A percentile compares a stretch with the other conserved stretches of the same genome.
These are phyloP conservation scores for Cephus pygmeus DNA, from an alignment of 2,888 invertebrate genomes.

Conservation along the genomic window DNA sequence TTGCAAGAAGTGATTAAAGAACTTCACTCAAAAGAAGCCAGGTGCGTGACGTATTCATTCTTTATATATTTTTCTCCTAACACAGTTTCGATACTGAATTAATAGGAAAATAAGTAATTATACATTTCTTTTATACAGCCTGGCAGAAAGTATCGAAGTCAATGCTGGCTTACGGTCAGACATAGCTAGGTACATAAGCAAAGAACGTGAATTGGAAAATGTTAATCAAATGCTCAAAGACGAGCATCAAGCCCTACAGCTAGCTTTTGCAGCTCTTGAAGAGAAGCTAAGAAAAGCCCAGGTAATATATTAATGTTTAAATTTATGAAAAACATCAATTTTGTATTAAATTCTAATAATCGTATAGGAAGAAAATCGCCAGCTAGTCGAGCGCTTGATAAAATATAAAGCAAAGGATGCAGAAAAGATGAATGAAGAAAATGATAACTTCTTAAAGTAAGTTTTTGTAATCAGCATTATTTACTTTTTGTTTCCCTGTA, in stretches of 20 bases:
- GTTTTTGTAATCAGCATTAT: constrained; percentile 49
- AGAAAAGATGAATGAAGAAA: constrained; percentile 96
- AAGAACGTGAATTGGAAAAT: constrained; percentile 81
- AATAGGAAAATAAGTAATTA: too few relatives aligned
- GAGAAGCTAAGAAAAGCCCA: constrained; percentile 87
- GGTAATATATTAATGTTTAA: constrained; percentile 66
- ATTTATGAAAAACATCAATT: background rate
- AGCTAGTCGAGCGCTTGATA: constrained; percentile 87
- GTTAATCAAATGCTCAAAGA: constrained; percentile 90
- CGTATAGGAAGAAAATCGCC: constrained; percentile 85
- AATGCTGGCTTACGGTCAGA: constrained; percentile 79
- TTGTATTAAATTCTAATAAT: background rate
- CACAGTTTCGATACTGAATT: too few relatives aligned
- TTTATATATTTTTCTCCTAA: constrained; percentile 6
- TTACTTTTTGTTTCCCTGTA: too few relatives aligned
- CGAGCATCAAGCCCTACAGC: constrained; percentile 93
- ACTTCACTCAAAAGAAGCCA: constrained; percentile 77
- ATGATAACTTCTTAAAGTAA: constrained; percentile 92
- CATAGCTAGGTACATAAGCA: constrained; percentile 78
- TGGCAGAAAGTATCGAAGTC: constrained; percentile 75
- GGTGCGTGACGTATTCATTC: constrained; percentile 59
- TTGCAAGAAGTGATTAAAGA: constrained; percentile 87
- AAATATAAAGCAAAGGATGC: constrained; percentile 95
- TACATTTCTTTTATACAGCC: constrained; percentile 65
- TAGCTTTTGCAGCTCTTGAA: constrained; percentile 90